Evolutionary conservation across 2,797 vertebrate genomes (phyloP).

Genomic region (Esox lucius): DNA sequence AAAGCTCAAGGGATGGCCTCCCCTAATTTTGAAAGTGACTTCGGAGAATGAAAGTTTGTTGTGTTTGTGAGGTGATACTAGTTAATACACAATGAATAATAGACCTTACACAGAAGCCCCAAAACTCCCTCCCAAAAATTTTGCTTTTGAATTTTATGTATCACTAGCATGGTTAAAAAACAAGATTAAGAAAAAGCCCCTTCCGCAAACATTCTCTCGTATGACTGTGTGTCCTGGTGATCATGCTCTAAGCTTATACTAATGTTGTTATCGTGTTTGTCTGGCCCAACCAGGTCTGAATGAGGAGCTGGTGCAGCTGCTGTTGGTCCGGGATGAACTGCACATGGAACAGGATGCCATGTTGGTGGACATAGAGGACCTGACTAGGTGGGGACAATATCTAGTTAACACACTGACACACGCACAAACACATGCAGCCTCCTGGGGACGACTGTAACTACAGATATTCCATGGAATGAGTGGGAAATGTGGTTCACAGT

Average conservation of each 20-base stretch:
- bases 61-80: neutral
- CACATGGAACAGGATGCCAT: constrained; percentile 99
- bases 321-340: constrained; percentile 94
- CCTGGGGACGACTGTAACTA: neutral
- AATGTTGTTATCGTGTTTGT: neutral
- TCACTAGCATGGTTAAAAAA: constrained; percentile 3
- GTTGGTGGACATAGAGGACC: constrained; percentile 98
- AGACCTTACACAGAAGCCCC: neutral
- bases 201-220: neutral
- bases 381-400: constrained; percentile 84
- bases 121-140: neutral
- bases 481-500: neutral
- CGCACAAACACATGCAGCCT: neutral
- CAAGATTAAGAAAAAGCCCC: neutral
- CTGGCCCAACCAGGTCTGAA: constrained; percentile 83
- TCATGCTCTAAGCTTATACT: neutral
- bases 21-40: neutral
- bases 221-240: neutral
- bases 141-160: neutral
- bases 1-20: neutral
- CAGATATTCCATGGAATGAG: neutral
- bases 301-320: constrained; percentile 96
- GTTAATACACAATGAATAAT: neutral
- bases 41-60: neutral
- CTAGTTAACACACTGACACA: neutral